Evolutionary conservation across 2,888 invertebrate genomes (phyloP), one percentile per base, ranked within the genome.

Genomic region (Ectemnius continuus): DNA sequence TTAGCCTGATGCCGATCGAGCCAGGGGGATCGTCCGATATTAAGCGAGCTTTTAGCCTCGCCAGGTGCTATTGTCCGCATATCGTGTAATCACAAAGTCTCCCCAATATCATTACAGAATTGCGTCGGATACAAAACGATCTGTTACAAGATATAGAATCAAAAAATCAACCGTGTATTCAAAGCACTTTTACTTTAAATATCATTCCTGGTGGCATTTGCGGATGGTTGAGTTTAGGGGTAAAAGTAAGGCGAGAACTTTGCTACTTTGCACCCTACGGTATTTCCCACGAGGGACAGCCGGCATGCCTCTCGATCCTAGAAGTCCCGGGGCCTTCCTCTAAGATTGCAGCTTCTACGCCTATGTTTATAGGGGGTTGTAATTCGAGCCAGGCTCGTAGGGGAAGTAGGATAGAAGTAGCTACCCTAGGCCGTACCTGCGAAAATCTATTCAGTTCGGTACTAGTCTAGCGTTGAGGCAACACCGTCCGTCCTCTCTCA

Each of bases 391-490:
- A 65, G 80, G 66, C 65, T 72, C 69, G 73, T 78, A 80, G 77
- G 77, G 81, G 76, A 73, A 76, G 84, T 80, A 36, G 85, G 85
- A 82, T 80, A 85, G 84, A 67, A 85, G 83, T 83, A 80, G 86
- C 84, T 79, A 85, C 86, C 86, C 84, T 84, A 82, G 79, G 77
- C 74, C 80, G 84, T 90, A 90, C 90, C 90, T 90, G 89, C 86
- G 83, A 87, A 87, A 88, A 84, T 85, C 86, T 86, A 88, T 87
- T 87, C 85, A 83, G 83, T 77, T 67, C 61, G 62, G 69, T 68
- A 70, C 71, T 80, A 63, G 83, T 76, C 79, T 75, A 83, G 75
- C 58, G 48, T 67, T 4, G 52, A 64, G 36, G 58, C 70, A 61
- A 72, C 73, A 65, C 61, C 66, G 71, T 16, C 16, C 52, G n/a